Base-by-base conservation (phyloP, 2,888 invertebrate genomes). In the Drosophila bunnanda region DNA sequence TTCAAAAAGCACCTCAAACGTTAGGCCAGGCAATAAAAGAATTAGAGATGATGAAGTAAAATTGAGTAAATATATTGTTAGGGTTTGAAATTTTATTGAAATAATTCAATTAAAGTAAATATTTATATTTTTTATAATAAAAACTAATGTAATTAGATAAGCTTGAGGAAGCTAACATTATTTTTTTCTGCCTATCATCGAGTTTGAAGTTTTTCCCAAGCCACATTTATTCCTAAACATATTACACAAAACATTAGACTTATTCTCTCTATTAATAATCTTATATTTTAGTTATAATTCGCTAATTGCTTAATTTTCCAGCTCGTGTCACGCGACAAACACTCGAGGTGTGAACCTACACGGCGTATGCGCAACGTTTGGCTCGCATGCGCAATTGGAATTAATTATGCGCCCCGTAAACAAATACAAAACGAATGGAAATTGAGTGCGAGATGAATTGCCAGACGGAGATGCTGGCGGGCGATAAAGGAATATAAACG, bases 361-460 rank as follows among this genome's bases (percentile, higher is more conserved):
- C 44, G 79, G 76, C 80, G 79, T 79, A 80, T 79, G 80, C 75
- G 82, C 78, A 80, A 78, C 62, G 28, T 46, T 10, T 6, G 25
- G 75, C 66, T 85, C 76, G 88, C 90, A 91, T 90, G 90, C 82
- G 89, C 80, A 90, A 88, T 82, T 80, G 84, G 90, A 89, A 90
- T 90, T 90, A 90, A 90, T 90, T 91, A 90, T 89, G 77, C 61
- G 59, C 59, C 68, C 44, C 70, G 61, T 60, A 53, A 72, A 72
- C 67, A 76, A 78, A 72, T 65, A 74, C 73, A 73, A 73, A 78
- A 76, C 76, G 75, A 73, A 50, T 67, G 67, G 64, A 74, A 71
- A 75, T 73, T 81, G 74, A 70, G 76, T 76, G 78, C 71, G 82
- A 89, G 87, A 85, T 79, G 89, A 83, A 89, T 88, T 89, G 89